phyloP scores from a whole-genome alignment of 2,797 vertebrate species.

The Fringilla coelebs region DNA sequence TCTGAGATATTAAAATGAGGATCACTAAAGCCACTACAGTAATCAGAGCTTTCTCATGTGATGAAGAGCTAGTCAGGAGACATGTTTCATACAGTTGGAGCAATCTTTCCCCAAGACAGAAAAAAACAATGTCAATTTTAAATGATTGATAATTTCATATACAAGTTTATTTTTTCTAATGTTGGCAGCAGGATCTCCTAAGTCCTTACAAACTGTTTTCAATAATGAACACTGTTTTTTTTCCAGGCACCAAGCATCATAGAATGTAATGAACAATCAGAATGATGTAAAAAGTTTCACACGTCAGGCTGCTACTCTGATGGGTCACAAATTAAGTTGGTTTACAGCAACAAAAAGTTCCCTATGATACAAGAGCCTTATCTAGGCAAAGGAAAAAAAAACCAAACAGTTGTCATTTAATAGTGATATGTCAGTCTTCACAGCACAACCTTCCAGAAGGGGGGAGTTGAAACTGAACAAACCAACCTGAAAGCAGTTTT shows the following conservation, averaged over 20 bases:
- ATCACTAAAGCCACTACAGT: not conserved
- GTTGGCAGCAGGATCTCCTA: not conserved
- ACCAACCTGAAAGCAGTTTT: not conserved
- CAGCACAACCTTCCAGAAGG: not conserved
- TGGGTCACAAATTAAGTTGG: not conserved
- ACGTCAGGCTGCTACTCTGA: not conserved
- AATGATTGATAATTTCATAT: not conserved
- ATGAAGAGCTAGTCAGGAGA: not conserved
- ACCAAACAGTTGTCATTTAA: not conserved
- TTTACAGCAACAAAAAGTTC: not conserved
- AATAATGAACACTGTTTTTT: not conserved
- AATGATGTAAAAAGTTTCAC: not conserved
- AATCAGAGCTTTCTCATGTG: not conserved
- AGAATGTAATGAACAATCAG: not conserved
- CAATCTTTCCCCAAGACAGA: not conserved
- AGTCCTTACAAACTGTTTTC: not conserved
- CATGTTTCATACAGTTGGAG: not conserved
- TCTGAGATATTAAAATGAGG: not conserved
- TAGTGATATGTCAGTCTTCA: not conserved
- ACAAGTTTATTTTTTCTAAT: not conserved
- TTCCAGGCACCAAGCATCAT: not conserved
- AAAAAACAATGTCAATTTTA: not conserved
- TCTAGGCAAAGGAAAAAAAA: not conserved
- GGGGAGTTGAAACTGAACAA: not conserved
- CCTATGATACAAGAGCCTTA: not conserved